phyloP scores from a whole-genome alignment of 2,888 invertebrate species.

The Polyploca ridens region DNA sequence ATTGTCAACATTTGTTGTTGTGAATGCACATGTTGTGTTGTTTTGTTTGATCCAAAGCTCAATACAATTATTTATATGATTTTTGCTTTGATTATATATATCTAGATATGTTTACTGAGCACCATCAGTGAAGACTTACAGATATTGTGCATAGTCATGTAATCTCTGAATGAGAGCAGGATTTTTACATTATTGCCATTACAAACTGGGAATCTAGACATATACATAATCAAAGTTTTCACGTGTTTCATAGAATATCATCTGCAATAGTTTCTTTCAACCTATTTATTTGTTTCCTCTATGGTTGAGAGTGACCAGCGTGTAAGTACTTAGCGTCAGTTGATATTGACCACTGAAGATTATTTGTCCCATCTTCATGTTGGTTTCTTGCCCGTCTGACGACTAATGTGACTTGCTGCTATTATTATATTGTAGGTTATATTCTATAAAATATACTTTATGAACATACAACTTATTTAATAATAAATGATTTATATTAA shows the following conservation, averaged over 20 bases:
- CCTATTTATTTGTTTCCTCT: slow-evolving; percentile 77
- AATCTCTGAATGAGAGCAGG: too few relatives aligned
- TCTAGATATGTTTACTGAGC: slow-evolving; percentile 8
- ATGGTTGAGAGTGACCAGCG: slow-evolving; percentile 51
- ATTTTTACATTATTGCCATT: too few relatives aligned
- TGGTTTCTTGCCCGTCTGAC: slow-evolving; percentile 13
- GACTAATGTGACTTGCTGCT: neutral
- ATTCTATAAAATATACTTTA: slow-evolving; percentile 22
- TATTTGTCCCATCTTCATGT: slow-evolving; percentile 57
- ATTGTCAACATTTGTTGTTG: slow-evolving; percentile 35
- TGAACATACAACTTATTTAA: slow-evolving; percentile 32
- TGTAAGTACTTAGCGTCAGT: slow-evolving; percentile 28
- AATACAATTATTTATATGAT: slow-evolving; percentile 36
- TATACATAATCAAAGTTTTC: neutral
- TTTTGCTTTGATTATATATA: slow-evolving; percentile 30
- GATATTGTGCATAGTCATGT: neutral
- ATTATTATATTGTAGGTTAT: slow-evolving; percentile 9
- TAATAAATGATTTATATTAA: slow-evolving; percentile 53
- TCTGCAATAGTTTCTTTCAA: slow-evolving; percentile 44
- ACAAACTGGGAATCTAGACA: neutral
- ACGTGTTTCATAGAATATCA: slow-evolving; percentile 48
- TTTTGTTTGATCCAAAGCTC: slow-evolving; percentile 47
- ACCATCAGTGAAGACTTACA: too few relatives aligned
- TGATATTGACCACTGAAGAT: slow-evolving; percentile 39
- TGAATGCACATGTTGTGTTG: slow-evolving; percentile 32